Conservation (phyloP, 1,140 invertebrate species). For the Atta texana region DNA sequence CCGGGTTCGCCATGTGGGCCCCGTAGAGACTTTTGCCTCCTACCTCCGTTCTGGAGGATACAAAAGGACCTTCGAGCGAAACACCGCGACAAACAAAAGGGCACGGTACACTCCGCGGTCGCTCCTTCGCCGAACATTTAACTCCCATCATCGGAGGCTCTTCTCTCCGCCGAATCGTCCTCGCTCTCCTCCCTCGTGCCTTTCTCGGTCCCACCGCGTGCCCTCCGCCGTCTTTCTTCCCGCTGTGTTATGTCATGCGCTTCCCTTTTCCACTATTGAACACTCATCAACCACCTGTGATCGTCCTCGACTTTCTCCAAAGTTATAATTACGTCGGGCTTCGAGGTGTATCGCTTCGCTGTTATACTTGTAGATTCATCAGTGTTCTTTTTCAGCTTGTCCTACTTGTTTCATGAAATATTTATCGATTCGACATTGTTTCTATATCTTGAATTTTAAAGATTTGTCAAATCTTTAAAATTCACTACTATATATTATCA, state of each 20-base stretch:
- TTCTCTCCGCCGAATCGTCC: conserved; percentile 49
- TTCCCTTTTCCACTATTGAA: conserved; percentile 73
- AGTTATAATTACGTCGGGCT: conserved; percentile 66
- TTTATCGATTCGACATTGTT: background rate
- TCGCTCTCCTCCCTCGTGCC: background rate
- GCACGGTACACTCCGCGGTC: conserved; percentile 71
- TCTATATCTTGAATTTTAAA: background rate
- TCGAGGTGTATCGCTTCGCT: conserved; percentile 43
- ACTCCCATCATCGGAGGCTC: conserved; percentile 70
- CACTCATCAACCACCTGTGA: conserved; percentile 83
- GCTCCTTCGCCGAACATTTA: conserved; percentile 74
- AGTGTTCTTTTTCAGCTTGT: conserved; percentile 1
- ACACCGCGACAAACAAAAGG: conserved; percentile 80
- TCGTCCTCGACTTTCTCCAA: conserved; percentile 73
- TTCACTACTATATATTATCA: background rate
- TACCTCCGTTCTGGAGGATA: conserved; percentile 61
- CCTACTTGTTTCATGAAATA: conserved; percentile 30
- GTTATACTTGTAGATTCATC: conserved; percentile 35
- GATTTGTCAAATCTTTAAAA: background rate
- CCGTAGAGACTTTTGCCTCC: conserved; percentile 52
- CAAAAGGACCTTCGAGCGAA: conserved; percentile 79
- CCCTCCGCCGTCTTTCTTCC: conserved; percentile 35
- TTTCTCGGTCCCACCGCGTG: conserved; percentile 9
- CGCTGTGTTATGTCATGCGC: conserved; percentile 39
- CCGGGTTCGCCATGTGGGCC: conserved; percentile 80